Conservation (phyloP, 2,113 vertebrate genomes). For the Pangasianodon hypophthalmus region DNA sequence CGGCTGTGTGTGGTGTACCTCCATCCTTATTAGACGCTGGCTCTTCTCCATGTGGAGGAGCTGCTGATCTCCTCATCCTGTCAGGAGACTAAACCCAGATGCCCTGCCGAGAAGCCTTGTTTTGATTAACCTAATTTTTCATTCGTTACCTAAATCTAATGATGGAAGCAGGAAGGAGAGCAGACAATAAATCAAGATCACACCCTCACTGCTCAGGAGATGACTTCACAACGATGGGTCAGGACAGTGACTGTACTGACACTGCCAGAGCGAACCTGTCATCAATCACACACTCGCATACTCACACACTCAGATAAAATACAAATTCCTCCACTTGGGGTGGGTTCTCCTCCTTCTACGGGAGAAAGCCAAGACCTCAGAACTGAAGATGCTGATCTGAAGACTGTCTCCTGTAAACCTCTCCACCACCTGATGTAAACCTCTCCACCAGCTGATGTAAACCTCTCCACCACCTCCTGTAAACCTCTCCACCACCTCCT, state of each 20-base stretch:
- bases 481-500: too few species aligned
- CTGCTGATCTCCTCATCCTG: neutral
- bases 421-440: neutral
- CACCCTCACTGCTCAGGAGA: neutral
- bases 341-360: neutral
- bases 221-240: neutral
- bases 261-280: neutral
- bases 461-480: too few species aligned
- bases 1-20: neutral
- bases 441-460: too few species aligned
- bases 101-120: neutral
- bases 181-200: too few species aligned
- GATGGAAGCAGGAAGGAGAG: neutral
- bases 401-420: too few species aligned
- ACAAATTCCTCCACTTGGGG: neutral
- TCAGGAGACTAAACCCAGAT: neutral
- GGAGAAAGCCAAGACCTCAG: neutral
- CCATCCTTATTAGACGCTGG: neutral
- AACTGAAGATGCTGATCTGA: neutral
- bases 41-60: neutral
- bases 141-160: neutral
- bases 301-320: neutral
- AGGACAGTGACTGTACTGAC: neutral
- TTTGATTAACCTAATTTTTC: neutral
- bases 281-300: neutral